phyloP scores from a whole-genome alignment of 37 sponge, comb jelly and placozoan species.

The Petrosia ficiformis region DNA sequence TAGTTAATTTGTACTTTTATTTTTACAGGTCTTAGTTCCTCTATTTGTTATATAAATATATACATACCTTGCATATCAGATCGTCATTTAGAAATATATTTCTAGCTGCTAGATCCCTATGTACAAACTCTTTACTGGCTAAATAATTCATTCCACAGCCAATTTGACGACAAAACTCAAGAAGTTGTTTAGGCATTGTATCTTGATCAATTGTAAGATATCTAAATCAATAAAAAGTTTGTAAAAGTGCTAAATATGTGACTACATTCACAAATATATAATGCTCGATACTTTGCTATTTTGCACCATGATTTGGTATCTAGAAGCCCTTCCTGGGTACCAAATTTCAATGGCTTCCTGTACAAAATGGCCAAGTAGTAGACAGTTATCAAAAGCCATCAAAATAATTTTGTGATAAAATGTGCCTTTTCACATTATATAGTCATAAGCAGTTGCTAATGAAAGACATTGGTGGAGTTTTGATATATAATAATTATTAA shows the following conservation, averaged over 20 bases:
- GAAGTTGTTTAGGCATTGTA: constrained; percentile 7
- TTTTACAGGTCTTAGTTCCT: background rate
- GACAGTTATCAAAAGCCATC: no score
- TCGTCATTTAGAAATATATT: constrained; percentile 51
- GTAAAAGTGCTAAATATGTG: background rate
- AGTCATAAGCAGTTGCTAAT: background rate
- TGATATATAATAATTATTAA: no score
- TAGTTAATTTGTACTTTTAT: no score
- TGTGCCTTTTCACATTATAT: no score
- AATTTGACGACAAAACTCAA: constrained; percentile 42
- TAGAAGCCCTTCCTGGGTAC: no score
- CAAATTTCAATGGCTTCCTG: no score
- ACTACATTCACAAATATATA: background rate
- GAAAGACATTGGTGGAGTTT: no score
- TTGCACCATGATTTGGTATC: no score
- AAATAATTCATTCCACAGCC: constrained; percentile 67
- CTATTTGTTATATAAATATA: background rate
- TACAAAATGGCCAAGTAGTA: no score
- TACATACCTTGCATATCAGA: constrained; percentile 27
- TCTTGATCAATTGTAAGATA: background rate
- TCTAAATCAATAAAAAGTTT: no score
- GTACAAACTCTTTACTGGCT: constrained; percentile 53
- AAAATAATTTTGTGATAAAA: no score
- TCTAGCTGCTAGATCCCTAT: constrained; percentile 79
- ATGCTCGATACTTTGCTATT: background rate